These are phyloP conservation scores for Scaptomyza hsui DNA, from an alignment of 1,140 invertebrate species.

Conservation along the genomic window DNA sequence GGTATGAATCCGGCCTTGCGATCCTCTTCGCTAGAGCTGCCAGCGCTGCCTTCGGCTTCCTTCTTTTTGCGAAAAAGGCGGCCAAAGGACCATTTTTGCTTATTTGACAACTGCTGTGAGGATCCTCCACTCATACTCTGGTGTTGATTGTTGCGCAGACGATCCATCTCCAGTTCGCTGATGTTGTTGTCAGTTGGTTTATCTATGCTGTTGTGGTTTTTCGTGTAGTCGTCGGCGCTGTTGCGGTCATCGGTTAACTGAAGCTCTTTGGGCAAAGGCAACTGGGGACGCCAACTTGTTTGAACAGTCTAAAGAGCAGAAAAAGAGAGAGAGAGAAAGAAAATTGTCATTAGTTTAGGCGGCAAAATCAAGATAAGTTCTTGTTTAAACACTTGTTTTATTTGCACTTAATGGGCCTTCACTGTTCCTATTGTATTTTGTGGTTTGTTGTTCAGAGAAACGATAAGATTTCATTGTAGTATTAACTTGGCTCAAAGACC, in stretches of 20 bases:
- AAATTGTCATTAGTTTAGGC: constrained; percentile 50
- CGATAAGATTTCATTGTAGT: constrained; percentile 66
- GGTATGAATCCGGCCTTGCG: constrained; percentile 84
- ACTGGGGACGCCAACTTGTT: constrained; percentile 81
- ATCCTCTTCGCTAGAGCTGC: constrained; percentile 87
- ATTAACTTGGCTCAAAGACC: constrained; percentile 42
- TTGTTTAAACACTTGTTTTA: constrained; percentile 58
- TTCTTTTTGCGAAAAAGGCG: constrained; percentile 88
- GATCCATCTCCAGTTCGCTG: constrained; percentile 64
- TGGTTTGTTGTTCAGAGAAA: constrained; percentile 11
- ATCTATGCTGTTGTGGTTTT: constrained; percentile 42
- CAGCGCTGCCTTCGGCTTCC: constrained; percentile 85
- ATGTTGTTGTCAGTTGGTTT: constrained; percentile 34
- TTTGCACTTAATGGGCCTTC: constrained; percentile 50
- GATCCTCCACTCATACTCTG: constrained; percentile 57
- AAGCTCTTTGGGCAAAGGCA: constrained; percentile 80
- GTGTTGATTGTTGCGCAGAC: constrained; percentile 58
- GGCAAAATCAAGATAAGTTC: constrained; percentile 50
- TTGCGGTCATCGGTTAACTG: constrained; percentile 64
- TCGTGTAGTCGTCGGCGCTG: constrained; percentile 47
- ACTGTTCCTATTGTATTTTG: constrained; percentile 8
- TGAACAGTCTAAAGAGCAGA: constrained; percentile 77
- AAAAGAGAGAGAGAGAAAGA: constrained; percentile 18
- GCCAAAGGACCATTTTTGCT: constrained; percentile 89
- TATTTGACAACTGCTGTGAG: constrained; percentile 81